A percentile compares a stretch with the other conserved stretches of the same genome.
These are phyloP conservation scores for Syngnathus floridae DNA, from an alignment of 2,113 vertebrate species.

Conservation along the genomic window DNA sequence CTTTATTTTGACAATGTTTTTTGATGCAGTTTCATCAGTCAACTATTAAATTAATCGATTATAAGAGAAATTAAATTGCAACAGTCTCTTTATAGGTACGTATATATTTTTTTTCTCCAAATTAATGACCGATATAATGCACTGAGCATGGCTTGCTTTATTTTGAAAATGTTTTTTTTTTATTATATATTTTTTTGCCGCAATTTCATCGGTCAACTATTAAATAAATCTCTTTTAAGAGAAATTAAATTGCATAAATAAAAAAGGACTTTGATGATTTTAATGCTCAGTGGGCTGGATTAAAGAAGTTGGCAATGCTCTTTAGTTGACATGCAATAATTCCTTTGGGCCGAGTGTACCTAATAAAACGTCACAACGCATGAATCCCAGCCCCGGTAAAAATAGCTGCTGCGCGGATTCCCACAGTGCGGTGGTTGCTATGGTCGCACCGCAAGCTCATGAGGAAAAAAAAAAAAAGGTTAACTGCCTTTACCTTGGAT, in stretches of 20 bases:
- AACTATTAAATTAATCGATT: not conserved
- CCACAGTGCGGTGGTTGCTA: slow-evolving; percentile 38
- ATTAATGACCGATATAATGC: no score
- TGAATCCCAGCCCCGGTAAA: slow-evolving; percentile 21
- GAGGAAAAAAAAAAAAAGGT: slow-evolving; percentile 25
- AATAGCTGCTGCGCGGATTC: slow-evolving; percentile 34
- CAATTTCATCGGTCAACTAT: not conserved
- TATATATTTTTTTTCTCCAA: no score
- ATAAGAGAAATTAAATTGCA: not conserved
- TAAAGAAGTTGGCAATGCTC: not conserved
- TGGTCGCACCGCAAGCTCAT: slow-evolving; percentile 21
- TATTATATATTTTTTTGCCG: no score
- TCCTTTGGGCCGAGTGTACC: not conserved
- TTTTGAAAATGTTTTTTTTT: no score
- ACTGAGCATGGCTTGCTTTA: no score
- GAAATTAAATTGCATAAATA: not conserved
- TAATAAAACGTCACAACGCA: slow-evolving; percentile 4
- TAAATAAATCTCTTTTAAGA: not conserved
- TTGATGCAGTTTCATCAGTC: no score
- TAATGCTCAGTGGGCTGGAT: not conserved
- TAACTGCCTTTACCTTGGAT: slow-evolving; percentile 23
- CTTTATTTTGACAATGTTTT: no score
- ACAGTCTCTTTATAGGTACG: not conserved
- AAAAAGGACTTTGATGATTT: not conserved
- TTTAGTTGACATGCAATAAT: not conserved